These are phyloP conservation scores for Eolophus roseicapilla DNA, from an alignment of 2,113 vertebrate species.

Conservation along the genomic window DNA sequence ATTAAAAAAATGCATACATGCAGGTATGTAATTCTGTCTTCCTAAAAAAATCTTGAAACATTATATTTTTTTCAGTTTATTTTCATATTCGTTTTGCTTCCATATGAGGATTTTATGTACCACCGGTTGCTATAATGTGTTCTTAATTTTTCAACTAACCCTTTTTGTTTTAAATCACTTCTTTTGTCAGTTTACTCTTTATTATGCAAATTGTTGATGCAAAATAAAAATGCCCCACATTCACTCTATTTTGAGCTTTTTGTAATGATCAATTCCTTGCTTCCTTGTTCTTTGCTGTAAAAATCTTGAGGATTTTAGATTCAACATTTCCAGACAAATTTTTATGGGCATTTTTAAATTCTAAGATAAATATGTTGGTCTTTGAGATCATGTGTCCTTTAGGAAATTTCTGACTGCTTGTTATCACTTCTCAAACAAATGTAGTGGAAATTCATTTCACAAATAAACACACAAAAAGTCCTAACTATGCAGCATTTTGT, in stretches of 20 bases:
- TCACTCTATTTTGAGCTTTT: conserved; percentile 26
- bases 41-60: neutral
- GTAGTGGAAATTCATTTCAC: neutral
- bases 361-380: neutral
- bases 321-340: neutral
- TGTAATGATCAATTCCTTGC: neutral
- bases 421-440: neutral
- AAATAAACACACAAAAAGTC: neutral
- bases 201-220: conserved; percentile 28
- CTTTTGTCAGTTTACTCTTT: conserved; percentile 46
- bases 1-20: neutral
- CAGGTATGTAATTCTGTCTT: neutral
- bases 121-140: conserved; percentile 24
- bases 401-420: neutral
- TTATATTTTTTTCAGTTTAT: neutral
- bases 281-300: neutral
- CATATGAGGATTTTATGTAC: conserved; percentile 40
- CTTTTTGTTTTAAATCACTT: conserved; percentile 51
- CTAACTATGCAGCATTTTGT: neutral
- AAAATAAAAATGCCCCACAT: conserved; percentile 49
- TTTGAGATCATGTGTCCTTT: neutral
- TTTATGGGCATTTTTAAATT: neutral
- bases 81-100: conserved; percentile 22
- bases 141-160: conserved; percentile 58
- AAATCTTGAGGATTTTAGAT: neutral